A percentile compares a stretch with the other conserved stretches of the same genome.
Evolutionary conservation across 2,888 invertebrate genomes (phyloP).

Genomic region (Nebria brevicollis): DNA sequence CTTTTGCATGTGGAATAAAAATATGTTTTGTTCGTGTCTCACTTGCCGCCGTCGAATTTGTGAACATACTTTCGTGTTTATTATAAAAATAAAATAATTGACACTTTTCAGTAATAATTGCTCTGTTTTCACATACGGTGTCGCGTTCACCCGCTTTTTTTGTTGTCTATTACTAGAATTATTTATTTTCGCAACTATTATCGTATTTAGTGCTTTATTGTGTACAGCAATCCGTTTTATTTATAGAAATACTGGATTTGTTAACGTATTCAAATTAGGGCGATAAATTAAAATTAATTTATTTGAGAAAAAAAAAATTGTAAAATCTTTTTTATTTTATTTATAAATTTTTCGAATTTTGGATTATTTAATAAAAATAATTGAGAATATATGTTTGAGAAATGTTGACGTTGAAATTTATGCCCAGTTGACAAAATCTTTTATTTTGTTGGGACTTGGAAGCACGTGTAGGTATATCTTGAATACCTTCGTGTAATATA

Average conservation of each 20-base stretch:
- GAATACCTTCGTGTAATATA: not conserved
- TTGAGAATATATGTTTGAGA: not conserved
- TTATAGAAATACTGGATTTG: no score
- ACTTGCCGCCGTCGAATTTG: not conserved
- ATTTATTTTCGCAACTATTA: no score
- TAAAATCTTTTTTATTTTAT: no score
- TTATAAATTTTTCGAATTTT: no score
- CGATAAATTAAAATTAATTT: no score
- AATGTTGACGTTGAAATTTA: not conserved
- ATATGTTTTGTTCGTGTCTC: not conserved
- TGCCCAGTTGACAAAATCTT: not conserved
- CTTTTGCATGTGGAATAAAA: not conserved
- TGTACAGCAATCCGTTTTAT: no score
- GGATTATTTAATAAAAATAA: no score
- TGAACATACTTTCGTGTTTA: not conserved
- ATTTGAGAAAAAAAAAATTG: no score
- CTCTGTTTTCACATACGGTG: not conserved
- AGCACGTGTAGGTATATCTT: not conserved
- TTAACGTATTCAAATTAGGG: no score
- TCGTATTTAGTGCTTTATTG: no score
- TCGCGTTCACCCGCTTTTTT: no score
- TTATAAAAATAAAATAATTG: not conserved
- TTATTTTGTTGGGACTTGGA: not conserved
- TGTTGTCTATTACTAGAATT: no score
- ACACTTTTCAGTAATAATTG: not conserved